Base-by-base conservation (phyloP, 1,140 invertebrate species). In the Drosophila dunni region DNA sequence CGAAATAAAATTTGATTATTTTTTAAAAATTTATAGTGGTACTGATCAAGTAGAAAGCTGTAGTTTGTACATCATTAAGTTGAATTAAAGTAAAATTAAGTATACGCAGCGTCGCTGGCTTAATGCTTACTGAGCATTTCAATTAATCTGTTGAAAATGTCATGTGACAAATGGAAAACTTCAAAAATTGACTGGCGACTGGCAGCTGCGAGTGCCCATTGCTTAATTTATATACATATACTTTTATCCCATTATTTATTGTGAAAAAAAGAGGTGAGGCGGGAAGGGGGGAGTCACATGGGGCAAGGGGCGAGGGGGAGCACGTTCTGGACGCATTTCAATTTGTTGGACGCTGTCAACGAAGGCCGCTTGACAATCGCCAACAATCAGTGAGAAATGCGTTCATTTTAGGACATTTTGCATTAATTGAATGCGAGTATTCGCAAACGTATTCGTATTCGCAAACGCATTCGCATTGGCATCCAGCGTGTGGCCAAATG, bases 331-430 rank as follows among this genome's bases (percentile, higher is more conserved):
- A 36, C 56, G 54, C 67, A 76, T 82, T 82, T 83, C 71, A 83
- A 83, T 83, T 83, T 84, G 45, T 40, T 56, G 46, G 38, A 10
- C 24, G n/a, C 62, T 64, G 62, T 64, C 61, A 63, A 50, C 61
- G 61, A 24, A 70, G 67, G 64, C 65, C 65, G 75, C 66, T 75
- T 79, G 66, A 82, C 80, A 75, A 79, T 83, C 75, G 66, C 58
- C 80, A 65, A 76, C 80, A 83, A 83, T 84, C 81, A 77, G 81
- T 80, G 77, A 75, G 11, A 85, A 85, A 78, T 75, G 58, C 78
- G 62, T 84, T 85, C 69, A 80, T 80, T 84, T 84, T 84, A 84
- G 81, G 81, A 85, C 81, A 84, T 84, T 84, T 84, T 78, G 77
- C 81, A 60, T 64, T 84, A 84, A 84, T 84, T 85, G 81, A 84